Base-by-base conservation (phyloP, 2,797 vertebrate species). In the Alectoris magna region DNA sequence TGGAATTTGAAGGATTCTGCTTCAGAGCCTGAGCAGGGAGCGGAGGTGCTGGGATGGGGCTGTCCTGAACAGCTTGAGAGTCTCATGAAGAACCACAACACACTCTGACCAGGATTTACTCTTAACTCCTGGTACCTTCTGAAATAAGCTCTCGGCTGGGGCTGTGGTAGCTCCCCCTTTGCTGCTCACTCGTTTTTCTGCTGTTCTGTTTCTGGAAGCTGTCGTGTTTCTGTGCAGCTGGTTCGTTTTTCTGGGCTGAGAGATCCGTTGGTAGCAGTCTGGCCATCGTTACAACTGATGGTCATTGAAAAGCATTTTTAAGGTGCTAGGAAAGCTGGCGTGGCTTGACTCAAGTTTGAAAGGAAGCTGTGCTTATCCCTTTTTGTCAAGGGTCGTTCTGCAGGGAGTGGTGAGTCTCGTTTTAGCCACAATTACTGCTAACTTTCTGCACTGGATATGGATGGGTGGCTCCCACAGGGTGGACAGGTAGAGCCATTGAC, bases 381-480 rank as follows among this genome's bases (percentile, higher is more conserved):
- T 38, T 41, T 9, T 3, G 6, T 51, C 22, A 48, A 63, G 53
- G 59, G 59, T 31, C 0, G 1, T 17, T 46, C 19, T 21, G 10
- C 22, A 51, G 24, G 0, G 3, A 15, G 36, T 49, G 44, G 44
- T 31, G 14, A 19, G 31, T 43, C 44, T 46, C 11, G 3, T 60
- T 71, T 69, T 76, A 31, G 44, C n/a, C 0, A 0, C 13, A 44
- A 29, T 41, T 38, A 21, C 9, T 48, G 63, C 24, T 71, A 34
- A 49, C 3, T 0, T 14, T 38, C 56, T 0, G 1, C 1, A 0
- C 4, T n/a, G 26, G 75, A 24, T 19, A 41, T 1, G 1, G 23
- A 38, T 27, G 6, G 14, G 26, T 24, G 21, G 39, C 49, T 55
- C 49, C 38, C 9, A 8, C 4, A 13, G 39, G 51, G n/a, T n/a